Evolutionary conservation across 2,113 vertebrate genomes (phyloP), one percentile per base, ranked within the genome.

Genomic region (Hystrix cristata): DNA sequence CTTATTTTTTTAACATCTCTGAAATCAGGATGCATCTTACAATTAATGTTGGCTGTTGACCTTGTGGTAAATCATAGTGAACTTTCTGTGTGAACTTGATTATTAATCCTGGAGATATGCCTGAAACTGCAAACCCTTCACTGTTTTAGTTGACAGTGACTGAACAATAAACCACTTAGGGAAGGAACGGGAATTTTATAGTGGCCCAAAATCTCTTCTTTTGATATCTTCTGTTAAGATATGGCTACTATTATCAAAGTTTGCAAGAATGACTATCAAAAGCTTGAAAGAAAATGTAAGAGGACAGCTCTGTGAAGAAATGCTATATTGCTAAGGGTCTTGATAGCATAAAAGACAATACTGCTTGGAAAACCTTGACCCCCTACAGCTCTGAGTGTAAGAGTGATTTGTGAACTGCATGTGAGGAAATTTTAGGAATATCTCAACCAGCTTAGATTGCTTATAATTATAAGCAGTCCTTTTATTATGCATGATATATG

Each of bases 231-330:
- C 74, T 94, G 55, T 91, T 84, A 74, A 93, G 18, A 29, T 83
- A 60, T 6, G 60, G 72, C 57, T 84, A 13, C 34, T 76, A 3
- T n/a, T 25, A 60, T 60, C 25, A 67, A 14, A 74, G 16, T 5
- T 93, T 93, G 38, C 23, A 96, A 94, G 79, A 94, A 80, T 82
- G 51, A 78, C 4, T 64, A 55, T 53, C 34, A 67, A 55, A 92
- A 86, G 23, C 88, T 94, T 91, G 48, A 84, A 84, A 94, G 83
- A 80, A 92, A 97, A 48, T 76, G 55, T 21, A 38, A 80, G 72
- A 92, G 81, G 55, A 74, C 80, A 51, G 34, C 51, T 81, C 27
- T 74, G 59, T 59, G 46, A 74, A 43, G 84, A 76, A 94, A 87
- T 74, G 21, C 34, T 92, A 57, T 62, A 25, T 62, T 25, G 23